A percentile compares a stretch with the other conserved stretches of the same genome.
phyloP scores from a whole-genome alignment of 1,140 invertebrate species.

The Prorops nasuta region DNA sequence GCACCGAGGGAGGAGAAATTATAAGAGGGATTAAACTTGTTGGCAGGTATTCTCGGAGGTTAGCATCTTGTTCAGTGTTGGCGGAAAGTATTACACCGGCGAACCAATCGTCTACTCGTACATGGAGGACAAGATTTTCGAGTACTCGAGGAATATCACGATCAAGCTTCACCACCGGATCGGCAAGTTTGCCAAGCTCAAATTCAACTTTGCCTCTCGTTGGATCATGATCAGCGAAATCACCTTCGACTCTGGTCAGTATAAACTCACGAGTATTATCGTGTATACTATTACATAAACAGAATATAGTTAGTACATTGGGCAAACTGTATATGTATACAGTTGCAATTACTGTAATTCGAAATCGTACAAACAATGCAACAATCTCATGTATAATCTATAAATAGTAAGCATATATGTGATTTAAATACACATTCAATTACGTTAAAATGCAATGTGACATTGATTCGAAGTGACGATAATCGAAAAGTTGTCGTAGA shows the following conservation, averaged over 20 bases:
- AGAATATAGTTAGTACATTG: background rate
- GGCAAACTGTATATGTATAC: background rate
- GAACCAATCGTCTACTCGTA: constrained; percentile 64
- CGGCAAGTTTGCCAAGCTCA: constrained; percentile 65
- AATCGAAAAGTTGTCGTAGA: too few relatives aligned
- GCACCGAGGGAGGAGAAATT: too few relatives aligned
- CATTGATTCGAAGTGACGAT: too few relatives aligned
- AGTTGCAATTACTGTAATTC: background rate
- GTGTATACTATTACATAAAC: too few relatives aligned
- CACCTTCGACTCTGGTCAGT: constrained; percentile 61
- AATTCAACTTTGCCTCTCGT: constrained; percentile 64
- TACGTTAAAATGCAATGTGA: too few relatives aligned
- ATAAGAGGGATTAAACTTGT: too few relatives aligned
- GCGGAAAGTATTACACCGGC: constrained; percentile 65
- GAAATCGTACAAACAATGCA: background rate
- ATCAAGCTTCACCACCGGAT: constrained; percentile 66
- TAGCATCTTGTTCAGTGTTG: constrained; percentile 68
- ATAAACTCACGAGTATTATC: background rate
- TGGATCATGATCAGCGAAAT: constrained; percentile 75
- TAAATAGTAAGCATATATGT: too few relatives aligned
- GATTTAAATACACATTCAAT: too few relatives aligned
- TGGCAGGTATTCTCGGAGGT: constrained; percentile 63
- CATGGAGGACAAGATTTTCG: constrained; percentile 65
- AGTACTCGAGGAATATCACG: constrained; percentile 64
- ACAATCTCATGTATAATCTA: too few relatives aligned